Conservation (phyloP, 1,140 invertebrate genomes). For the Rhynchophorus ferrugineus region DNA sequence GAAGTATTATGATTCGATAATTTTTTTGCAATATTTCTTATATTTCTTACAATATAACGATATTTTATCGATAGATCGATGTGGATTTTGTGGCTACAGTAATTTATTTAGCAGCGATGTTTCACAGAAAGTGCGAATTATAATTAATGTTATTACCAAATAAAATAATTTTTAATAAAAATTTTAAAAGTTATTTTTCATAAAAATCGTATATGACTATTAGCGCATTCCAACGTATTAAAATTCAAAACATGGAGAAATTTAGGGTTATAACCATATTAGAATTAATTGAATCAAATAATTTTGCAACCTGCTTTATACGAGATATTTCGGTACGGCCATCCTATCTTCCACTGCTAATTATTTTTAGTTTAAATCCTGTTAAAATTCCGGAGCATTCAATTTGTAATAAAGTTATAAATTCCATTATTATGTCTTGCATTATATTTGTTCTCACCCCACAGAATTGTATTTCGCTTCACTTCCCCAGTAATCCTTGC, state of each 20-base stretch:
- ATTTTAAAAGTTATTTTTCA: too few species aligned
- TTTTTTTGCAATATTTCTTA: too few species aligned
- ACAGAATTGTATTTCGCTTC: conserved; percentile 7
- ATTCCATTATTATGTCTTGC: conserved; percentile 11
- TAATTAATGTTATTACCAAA: too few species aligned
- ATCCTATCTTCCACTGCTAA: not conserved
- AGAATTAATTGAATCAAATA: conserved; percentile 2
- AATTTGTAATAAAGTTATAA: conserved; percentile 11
- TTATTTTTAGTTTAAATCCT: not conserved
- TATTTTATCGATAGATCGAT: too few species aligned
- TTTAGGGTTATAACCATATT: conserved; percentile 1
- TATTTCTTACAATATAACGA: too few species aligned
- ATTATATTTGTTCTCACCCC: conserved; percentile 10
- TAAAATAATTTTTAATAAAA: too few species aligned
- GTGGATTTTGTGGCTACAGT: too few species aligned
- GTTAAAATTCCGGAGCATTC: conserved; percentile 3
- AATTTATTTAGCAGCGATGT: too few species aligned
- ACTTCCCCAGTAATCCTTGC: conserved; percentile 9
- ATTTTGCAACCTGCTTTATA: not conserved
- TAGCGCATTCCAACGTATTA: not conserved
- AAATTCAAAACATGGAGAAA: conserved; percentile 1
- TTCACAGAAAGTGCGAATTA: too few species aligned
- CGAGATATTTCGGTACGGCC: not conserved
- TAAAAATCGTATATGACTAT: too few species aligned
- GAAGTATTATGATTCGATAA: too few species aligned